Percentiles rank a stretch among this genome's conserved stretches.
Conservation (phyloP, 2,113 vertebrate species). For the Hyaena hyaena region DNA sequence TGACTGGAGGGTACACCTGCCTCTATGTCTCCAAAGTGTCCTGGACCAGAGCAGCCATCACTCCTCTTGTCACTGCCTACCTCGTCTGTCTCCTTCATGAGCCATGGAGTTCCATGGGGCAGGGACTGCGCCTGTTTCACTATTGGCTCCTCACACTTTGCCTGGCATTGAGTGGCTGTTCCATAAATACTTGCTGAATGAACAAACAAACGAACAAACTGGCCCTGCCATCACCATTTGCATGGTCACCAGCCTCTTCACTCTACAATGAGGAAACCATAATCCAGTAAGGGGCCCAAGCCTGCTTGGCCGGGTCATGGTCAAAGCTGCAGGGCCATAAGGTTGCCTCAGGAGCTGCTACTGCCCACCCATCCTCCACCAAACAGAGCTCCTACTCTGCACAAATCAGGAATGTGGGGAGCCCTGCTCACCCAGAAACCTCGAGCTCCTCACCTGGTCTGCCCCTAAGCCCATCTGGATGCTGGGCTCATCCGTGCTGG, state of each 20-base stretch:
- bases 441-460: background rate
- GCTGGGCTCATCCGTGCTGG: background rate
- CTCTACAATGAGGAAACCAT: background rate
- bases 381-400: background rate
- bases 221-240: background rate
- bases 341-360: background rate
- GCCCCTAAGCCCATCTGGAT: background rate
- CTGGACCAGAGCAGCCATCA: background rate
- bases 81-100: background rate
- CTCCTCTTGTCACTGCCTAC: background rate
- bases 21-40: background rate
- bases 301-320: background rate
- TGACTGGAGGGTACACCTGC: background rate
- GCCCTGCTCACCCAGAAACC: background rate
- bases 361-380: background rate
- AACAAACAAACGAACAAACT: background rate
- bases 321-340: background rate
- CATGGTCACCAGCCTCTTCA: background rate
- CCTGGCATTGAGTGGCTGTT: background rate
- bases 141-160: background rate
- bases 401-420: background rate
- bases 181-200: background rate
- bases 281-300: background rate
- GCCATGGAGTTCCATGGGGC: background rate
- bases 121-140: background rate